Evolutionary conservation across 2,888 invertebrate species (phyloP).

Genomic region (Masnerella sp.): DNA sequence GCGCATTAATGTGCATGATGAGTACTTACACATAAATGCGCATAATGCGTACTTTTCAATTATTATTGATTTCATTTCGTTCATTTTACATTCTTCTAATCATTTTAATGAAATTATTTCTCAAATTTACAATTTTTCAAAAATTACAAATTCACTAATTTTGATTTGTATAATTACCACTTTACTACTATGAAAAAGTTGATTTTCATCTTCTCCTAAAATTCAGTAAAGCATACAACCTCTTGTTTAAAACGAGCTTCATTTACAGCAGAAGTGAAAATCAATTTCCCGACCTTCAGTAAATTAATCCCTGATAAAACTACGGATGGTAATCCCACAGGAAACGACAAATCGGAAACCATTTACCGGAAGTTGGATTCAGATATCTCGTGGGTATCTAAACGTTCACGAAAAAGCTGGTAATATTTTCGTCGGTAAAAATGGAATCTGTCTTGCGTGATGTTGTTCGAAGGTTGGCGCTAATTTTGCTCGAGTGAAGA

Average conservation of each 20-base stretch:
- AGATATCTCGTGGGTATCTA: background rate
- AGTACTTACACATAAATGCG: too few species aligned
- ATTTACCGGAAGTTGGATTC: constrained; percentile 20
- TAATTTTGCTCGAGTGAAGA: constrained; percentile 7
- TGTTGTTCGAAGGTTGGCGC: background rate
- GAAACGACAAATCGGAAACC: background rate
- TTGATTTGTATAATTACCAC: too few species aligned
- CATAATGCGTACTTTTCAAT: too few species aligned
- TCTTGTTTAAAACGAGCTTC: background rate
- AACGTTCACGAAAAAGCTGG: background rate
- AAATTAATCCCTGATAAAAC: background rate
- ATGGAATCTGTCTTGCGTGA: constrained; percentile 10
- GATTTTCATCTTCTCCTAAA: too few species aligned
- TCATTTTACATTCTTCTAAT: too few species aligned
- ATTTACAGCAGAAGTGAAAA: background rate
- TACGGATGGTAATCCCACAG: constrained; percentile 1
- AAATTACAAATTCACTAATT: too few species aligned
- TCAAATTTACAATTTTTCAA: too few species aligned
- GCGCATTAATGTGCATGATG: too few species aligned
- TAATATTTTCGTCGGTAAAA: constrained; percentile 16
- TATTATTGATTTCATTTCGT: too few species aligned
- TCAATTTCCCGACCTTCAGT: background rate
- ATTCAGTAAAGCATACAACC: too few species aligned
- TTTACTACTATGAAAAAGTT: too few species aligned
- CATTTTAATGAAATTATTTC: too few species aligned